Evolutionary conservation across 2,888 invertebrate genomes (phyloP), one percentile per base, ranked within the genome.

Genomic region (Litoditis marina): DNA sequence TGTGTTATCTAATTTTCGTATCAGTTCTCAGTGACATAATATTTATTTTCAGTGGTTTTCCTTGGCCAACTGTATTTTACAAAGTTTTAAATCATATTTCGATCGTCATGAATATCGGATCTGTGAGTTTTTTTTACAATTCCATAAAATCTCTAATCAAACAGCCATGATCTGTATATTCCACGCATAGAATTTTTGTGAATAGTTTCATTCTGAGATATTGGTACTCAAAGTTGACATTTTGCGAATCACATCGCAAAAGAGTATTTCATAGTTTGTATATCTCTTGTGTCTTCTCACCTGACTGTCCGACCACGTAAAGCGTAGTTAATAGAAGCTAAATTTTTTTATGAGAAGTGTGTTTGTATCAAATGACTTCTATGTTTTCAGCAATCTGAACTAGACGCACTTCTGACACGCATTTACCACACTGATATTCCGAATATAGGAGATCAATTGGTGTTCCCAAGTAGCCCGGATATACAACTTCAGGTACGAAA

Each of bases 21-120:
- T n/a, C n/a, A n/a, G n/a, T n/a, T n/a, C n/a, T 25, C 22, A 28
- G 13, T 28, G n/a, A 56, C 5, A 56, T 51, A 30, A 27, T 39
- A 50, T 30, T 34, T 58, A 16, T 46, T 74, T 86, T 91, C 74
- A 94, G 94, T 82, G 91, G 90, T 84, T 87, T 95, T 81, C 94
- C 94, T 76, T 96, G 94, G 94, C 94, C 94, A 84, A 93, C 94
- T 85, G 90, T 90, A 81, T 95, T 96, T 87, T 92, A 91, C 87
- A 91, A 83, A 61, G 88, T 92, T 82, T 87, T 92, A 82, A 91
- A 92, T 85, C 88, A 89, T 78, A 88, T 92, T 83, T 89, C 91
- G 66, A 89, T 90, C 83, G 86, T 92, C 78, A 88, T 89, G 82
- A 89, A 74, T 47, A 72, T 70, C 49, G 76, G 68, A 27, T 64